Percentiles rank a stretch among this genome's conserved stretches.
Evolutionary conservation across 2,797 vertebrate genomes (phyloP).

Genomic region (Alfaro cultratus): DNA sequence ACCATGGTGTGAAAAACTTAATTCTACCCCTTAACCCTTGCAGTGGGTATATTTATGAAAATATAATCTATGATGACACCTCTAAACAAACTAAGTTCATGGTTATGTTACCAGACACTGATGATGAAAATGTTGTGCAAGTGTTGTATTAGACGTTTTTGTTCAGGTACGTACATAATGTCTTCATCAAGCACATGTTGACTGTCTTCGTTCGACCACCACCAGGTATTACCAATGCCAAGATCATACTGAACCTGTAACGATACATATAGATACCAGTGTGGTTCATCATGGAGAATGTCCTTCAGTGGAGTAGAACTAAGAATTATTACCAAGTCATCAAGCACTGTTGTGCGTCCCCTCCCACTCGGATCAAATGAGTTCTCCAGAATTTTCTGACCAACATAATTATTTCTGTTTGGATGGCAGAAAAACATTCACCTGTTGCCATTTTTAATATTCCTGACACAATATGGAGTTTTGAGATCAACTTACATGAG

Average conservation of each 20-base stretch:
- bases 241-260: constrained; percentile 88
- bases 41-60: not conserved
- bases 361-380: constrained; percentile 88
- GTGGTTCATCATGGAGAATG: not conserved
- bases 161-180: not conserved
- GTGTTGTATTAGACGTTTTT: not conserved
- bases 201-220: constrained; percentile 80
- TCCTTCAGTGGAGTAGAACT: not conserved
- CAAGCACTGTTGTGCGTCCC: constrained; percentile 79
- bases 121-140: not conserved
- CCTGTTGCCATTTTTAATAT: not conserved
- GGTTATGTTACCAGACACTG: not conserved
- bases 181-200: constrained; percentile 54
- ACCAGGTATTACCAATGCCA: constrained; percentile 82
- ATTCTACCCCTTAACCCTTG: not conserved
- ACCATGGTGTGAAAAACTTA: not conserved
- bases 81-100: not conserved
- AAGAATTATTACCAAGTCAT: constrained; percentile 83
- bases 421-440: constrained; percentile 2
- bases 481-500: constrained; percentile 74
- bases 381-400: constrained; percentile 86
- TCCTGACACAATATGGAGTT: not conserved
- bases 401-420: constrained; percentile 85
- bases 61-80: not conserved
- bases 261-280: not conserved